Evolutionary conservation across 2,888 invertebrate genomes (phyloP).

Genomic region (Cyclophora punctaria): DNA sequence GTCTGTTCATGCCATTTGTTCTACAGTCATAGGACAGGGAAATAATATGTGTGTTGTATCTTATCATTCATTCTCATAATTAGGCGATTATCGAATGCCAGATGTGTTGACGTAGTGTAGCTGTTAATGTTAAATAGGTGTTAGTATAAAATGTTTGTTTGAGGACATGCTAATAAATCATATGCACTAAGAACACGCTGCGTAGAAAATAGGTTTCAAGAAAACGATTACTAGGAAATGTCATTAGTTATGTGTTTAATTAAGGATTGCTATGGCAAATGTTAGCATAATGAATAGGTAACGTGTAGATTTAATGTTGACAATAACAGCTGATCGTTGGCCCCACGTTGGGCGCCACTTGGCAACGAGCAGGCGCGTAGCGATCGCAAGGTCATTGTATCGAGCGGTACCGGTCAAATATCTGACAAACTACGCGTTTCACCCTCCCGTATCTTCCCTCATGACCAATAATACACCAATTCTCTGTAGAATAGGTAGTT

Average conservation of each 20-base stretch:
- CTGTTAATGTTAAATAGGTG: conserved; percentile 7
- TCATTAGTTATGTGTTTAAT: too few species aligned
- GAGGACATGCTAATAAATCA: too few species aligned
- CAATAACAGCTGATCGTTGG: conserved; percentile 46
- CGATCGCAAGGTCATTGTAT: conserved; percentile 52
- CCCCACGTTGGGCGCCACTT: conserved; percentile 37
- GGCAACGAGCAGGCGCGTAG: conserved; percentile 41
- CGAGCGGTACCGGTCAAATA: conserved; percentile 52
- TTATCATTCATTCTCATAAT: conserved; percentile 19
- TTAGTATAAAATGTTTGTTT: not conserved
- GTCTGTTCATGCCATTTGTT: conserved; percentile 11
- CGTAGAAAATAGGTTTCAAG: too few species aligned
- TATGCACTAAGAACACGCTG: too few species aligned
- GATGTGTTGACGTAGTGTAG: conserved; percentile 20
- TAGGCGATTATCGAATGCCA: conserved; percentile 19
- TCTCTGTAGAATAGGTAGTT: too few species aligned
- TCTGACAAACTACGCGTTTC: conserved; percentile 37
- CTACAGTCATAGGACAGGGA: conserved; percentile 14
- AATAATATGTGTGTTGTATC: conserved; percentile 19
- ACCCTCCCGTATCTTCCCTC: conserved; percentile 4
- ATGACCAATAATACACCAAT: too few species aligned
- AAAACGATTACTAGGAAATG: too few species aligned
- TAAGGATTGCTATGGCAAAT: too few species aligned
- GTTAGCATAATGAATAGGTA: not conserved
- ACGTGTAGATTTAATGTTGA: conserved; percentile 21